Evolutionary conservation across 2,113 vertebrate species (phyloP), one percentile per base, ranked within the genome.

Genomic region (Callaeas wilsoni): DNA sequence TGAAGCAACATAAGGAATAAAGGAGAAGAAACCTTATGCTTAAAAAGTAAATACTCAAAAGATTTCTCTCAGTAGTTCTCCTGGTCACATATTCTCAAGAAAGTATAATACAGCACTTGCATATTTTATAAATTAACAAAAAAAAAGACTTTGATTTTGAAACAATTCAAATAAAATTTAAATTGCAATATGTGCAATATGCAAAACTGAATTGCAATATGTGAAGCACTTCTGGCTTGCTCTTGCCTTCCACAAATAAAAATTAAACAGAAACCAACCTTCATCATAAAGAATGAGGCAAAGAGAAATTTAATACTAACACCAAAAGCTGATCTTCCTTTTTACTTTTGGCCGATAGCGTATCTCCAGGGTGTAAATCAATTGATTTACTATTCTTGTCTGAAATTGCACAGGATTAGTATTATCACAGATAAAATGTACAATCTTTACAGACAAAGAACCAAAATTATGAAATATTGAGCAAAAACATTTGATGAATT

Each of bases 21-120:
- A 94, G 15, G 26, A 49, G 60, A 92, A 73, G 55, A 64, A 78
- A 41, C 37, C 5, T 23, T 46, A 14, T 30, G 32, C 63, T 82
- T 35, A 50, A 30, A 6, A 9, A 74, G 5, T 37, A 78, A 86
- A 70, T 16, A 57, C 33, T 49, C 11, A 10, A 87, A 87, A 81
- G 6, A 9, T 68, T 68, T 74, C 15, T 30, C 17, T 59, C 57
- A 52, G 11, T n/a, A 71, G 2, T 41, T 65, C 7, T 78, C 4
- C 19, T 55, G 5, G 14, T 37, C 27, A 55, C 39, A 52, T 46
- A 21, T 18, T n/a, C 7, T 68, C 13, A 92, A 69, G 12, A 87
- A 42, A 0, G 3, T 18, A 53, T 18, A 75, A 50, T 33, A 65
- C 0, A 42, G 0, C 1, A 27, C 33, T 67, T 55, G 3, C 5